These are phyloP conservation scores for Heterocephalus glaber DNA, from an alignment of 2,113 vertebrate species.

Conservation along the genomic window DNA sequence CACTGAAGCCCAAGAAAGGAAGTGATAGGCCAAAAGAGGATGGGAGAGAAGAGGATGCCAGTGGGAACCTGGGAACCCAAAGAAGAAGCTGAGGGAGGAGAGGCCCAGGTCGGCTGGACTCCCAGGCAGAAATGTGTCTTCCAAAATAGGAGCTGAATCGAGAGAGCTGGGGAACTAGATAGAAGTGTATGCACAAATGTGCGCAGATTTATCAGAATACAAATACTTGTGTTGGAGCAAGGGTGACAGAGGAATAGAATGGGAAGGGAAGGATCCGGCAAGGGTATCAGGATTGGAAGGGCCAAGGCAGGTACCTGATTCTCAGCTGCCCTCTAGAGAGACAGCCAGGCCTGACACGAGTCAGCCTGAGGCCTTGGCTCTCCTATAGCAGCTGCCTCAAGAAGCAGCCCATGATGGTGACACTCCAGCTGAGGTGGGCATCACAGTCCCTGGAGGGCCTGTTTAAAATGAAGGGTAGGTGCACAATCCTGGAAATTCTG, in stretches of 20 bases:
- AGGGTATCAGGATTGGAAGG: background rate
- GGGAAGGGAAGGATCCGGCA: background rate
- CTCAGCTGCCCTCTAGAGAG: background rate
- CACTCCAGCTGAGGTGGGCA: background rate
- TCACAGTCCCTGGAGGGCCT: background rate
- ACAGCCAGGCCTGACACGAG: background rate
- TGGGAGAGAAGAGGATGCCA: background rate
- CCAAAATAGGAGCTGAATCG: background rate
- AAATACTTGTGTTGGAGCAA: background rate
- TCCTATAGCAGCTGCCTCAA: background rate
- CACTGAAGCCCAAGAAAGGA: slow-evolving; percentile 19
- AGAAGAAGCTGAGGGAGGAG: slow-evolving; percentile 17
- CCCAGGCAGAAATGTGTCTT: background rate
- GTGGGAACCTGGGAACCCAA: background rate
- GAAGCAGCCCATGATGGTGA: background rate
- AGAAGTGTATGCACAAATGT: background rate
- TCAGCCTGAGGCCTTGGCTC: background rate
- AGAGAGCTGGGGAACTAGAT: background rate
- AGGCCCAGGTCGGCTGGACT: background rate
- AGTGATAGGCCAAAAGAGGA: background rate
- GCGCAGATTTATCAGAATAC: background rate
- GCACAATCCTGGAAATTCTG: background rate
- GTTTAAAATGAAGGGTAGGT: background rate
- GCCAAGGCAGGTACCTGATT: background rate
- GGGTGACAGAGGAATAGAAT: background rate